Base-by-base conservation (phyloP, 2,888 invertebrate genomes). In the Zaprionus bogoriensis region DNA sequence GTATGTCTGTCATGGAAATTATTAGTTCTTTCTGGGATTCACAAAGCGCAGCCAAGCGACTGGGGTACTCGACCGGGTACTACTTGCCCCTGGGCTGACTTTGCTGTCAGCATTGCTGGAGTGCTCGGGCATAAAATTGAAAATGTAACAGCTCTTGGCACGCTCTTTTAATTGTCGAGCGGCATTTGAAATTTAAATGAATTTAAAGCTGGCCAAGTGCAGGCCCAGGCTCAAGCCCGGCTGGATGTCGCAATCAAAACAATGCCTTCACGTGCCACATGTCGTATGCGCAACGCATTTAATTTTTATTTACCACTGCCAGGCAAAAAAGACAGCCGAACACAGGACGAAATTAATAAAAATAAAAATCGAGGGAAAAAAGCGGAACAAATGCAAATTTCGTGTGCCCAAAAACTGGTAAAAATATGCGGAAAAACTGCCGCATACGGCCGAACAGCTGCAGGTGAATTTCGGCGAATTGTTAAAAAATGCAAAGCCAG, bases 131-230 rank as follows among this genome's bases (percentile, higher is more conserved):
- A 82, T 75, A 76, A 68, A 85, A 70, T 78, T 79, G 70, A 67
- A 85, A 68, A 65, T 62, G 55, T 59, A 65, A 51, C 66, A 67
- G 65, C 60, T 65, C 71, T 86, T 82, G 82, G 82, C 82, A 86
- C 66, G 65, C 70, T 41, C 20, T 67, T 80, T 80, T 83, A 83
- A 83, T 80, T 77, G 77, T 73, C 62, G 10, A 39, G 25, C 42
- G 20, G 52, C 41, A 67, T 77, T 76, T 58, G 51, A 67, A 71
- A 72, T 80, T 60, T 72, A 72, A 86, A 86, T 76, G 60, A 68
- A 67, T 71, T 76, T 71, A 61, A 78, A 44, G 53, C 22, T n/a
- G n/a, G n/a, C n/a, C n/a, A n/a, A n/a, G n/a, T n/a, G n/a, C n/a
- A n/a, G n/a, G 10, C 2, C 17, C 19, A 14, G 36, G 3, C 6